Base-by-base conservation (phyloP, 2,888 invertebrate species). In the Acrocyrtus sp. region DNA sequence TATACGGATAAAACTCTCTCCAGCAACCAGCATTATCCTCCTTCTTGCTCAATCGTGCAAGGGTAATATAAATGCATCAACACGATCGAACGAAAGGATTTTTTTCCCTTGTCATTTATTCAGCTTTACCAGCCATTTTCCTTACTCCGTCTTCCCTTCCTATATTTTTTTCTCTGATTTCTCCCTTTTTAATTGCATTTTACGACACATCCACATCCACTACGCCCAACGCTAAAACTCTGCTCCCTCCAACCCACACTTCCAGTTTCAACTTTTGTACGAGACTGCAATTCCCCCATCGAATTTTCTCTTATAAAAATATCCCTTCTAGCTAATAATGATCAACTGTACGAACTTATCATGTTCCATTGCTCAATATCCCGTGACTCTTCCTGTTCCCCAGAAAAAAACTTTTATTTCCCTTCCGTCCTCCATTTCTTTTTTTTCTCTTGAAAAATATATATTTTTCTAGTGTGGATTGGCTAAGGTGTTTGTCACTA, bases 311-410 rank as follows among this genome's bases (percentile, higher is more conserved):
- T 12, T 12, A 34, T 15, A 4, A n/a, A n/a, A 34, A 34, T 34
- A 34, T 34, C 12, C 12, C 12, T 34, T 12, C 34, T 5, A 48
- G 48, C 48, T 19, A 27, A 51, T 26, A 50, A 50, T 50, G 22
- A 39, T 41, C 34, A 21, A 17, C 21, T 29, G 12, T 17, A 15
- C 17, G n/a, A 39, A 39, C 34, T 12, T 34, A 39, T 39, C 56
- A 39, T 56, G 53, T 47, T 6, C 15, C 22, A 50, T 48, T 61
- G 62, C 56, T 69, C 69, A 69, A 69, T 62, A 62, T 48, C 54
- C 69, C 69, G 62, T 62, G 69, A 69, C 62, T 61, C 24, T 53
- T 65, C 45, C 29, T 29, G 58, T 61, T 67, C 67, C 70, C 34
- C 6, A 34, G n/a, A n/a, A n/a, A n/a, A n/a, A n/a, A n/a, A n/a